These are phyloP conservation scores for Proales similis DNA, from an alignment of 1,140 invertebrate genomes.

Conservation along the genomic window DNA sequence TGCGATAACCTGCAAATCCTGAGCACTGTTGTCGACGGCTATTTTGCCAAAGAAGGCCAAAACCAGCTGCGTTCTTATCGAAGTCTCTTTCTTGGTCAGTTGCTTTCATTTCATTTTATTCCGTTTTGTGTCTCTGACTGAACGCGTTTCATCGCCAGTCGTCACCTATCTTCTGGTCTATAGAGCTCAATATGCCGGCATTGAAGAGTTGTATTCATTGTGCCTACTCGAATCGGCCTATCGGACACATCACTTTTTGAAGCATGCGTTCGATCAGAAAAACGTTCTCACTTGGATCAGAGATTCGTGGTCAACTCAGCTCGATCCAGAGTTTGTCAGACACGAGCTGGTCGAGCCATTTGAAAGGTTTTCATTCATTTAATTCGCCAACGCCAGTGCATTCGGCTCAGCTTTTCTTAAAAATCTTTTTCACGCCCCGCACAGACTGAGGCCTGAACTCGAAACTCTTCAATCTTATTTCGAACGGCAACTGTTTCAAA, in stretches of 20 bases:
- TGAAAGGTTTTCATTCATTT: no score
- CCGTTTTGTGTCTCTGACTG: no score
- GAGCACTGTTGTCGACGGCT: conserved; percentile 15
- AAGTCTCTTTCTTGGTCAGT: conserved; percentile 23
- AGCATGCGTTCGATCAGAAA: conserved; percentile 48
- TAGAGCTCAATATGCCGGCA: conserved; percentile 19
- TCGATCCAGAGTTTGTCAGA: conserved; percentile 48
- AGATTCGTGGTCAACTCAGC: conserved; percentile 48
- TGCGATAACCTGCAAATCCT: conserved; percentile 14
- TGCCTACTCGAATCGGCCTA: conserved; percentile 10
- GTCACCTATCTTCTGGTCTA: conserved; percentile 11
- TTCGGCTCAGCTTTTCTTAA: no score
- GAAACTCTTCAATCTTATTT: conserved; percentile 4
- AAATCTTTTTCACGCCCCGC: no score
- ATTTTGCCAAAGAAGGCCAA: conserved; percentile 25
- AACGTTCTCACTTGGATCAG: conserved; percentile 50
- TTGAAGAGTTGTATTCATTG: conserved; percentile 10
- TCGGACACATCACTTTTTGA: conserved; percentile 45
- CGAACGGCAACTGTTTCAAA: neutral
- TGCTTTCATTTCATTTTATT: neutral
- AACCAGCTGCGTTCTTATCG: conserved; percentile 10
- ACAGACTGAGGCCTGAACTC: conserved; percentile 8
- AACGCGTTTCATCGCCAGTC: conserved; percentile 13
- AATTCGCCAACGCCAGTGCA: no score
- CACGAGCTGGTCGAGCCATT: conserved; percentile 44